Conservation (phyloP, 2,888 invertebrate genomes). For the Hetaerina titia region DNA sequence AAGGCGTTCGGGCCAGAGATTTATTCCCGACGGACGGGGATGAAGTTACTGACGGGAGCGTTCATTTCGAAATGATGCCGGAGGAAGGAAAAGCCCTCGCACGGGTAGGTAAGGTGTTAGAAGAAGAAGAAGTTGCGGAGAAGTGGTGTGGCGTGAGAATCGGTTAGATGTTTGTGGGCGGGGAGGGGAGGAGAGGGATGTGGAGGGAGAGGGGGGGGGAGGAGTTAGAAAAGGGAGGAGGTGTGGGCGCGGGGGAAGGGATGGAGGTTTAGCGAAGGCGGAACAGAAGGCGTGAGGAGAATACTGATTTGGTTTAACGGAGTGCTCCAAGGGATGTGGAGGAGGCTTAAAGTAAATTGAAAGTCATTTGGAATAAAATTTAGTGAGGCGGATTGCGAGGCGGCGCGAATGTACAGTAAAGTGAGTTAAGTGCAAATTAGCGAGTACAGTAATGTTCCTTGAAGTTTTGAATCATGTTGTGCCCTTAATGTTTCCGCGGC, state of each 20-base stretch:
- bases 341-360: constrained; percentile 12
- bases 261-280: not conserved
- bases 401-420: not conserved
- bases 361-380: constrained; percentile 30
- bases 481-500: constrained; percentile 8
- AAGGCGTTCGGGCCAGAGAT: not conserved
- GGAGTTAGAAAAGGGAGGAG: not conserved
- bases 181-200: not conserved
- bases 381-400: not conserved
- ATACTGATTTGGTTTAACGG: constrained; percentile 20
- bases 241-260: not conserved
- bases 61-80: not conserved
- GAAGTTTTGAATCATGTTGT: not conserved
- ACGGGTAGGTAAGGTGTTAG: not conserved
- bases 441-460: not conserved
- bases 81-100: not conserved
- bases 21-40: not conserved
- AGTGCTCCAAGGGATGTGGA: not conserved
- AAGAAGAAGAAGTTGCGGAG: not conserved
- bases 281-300: not conserved
- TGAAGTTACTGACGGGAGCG: not conserved
- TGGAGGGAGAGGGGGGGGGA: not conserved
- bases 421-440: constrained; percentile 22
- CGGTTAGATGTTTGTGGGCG: not conserved
- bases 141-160: not conserved